phyloP scores from a whole-genome alignment of 1,140 invertebrate species.

The Aporrectodea caliginosa region DNA sequence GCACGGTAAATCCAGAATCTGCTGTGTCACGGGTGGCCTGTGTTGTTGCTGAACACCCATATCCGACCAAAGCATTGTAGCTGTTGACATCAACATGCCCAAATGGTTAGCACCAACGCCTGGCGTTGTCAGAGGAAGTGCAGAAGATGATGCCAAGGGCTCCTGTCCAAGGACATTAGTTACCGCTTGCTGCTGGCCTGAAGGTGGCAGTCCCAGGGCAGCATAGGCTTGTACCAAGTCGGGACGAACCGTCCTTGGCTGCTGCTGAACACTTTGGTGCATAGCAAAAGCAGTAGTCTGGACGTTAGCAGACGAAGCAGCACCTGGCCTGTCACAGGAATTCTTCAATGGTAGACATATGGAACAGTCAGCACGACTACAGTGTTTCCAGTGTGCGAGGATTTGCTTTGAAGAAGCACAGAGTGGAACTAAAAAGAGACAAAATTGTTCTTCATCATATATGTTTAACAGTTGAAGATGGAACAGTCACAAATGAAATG shows the following conservation, averaged over 20 bases:
- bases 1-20: neutral
- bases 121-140: neutral
- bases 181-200: neutral
- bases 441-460: no score
- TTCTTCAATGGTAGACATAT: conserved; percentile 96
- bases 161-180: neutral
- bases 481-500: no score
- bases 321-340: conserved; percentile 66
- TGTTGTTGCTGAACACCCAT: neutral
- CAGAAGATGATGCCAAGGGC: neutral
- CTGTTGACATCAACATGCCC: no score
- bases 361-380: conserved; percentile 87
- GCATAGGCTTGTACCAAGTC: conserved; percentile 79
- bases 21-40: neutral
- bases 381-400: conserved; percentile 98
- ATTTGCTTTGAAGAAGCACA: conserved; percentile 98
- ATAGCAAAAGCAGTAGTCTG: conserved; percentile 52
- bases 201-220: conserved; percentile 66
- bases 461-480: no score
- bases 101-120: no score
- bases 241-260: conserved; percentile 35
- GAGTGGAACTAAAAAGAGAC: conserved; percentile 70
- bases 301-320: conserved; percentile 35
- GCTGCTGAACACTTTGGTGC: conserved; percentile 34
- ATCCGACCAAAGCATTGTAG: no score